Base-by-base conservation (phyloP, 2,888 invertebrate genomes). In the Lepidonotus clava region DNA sequence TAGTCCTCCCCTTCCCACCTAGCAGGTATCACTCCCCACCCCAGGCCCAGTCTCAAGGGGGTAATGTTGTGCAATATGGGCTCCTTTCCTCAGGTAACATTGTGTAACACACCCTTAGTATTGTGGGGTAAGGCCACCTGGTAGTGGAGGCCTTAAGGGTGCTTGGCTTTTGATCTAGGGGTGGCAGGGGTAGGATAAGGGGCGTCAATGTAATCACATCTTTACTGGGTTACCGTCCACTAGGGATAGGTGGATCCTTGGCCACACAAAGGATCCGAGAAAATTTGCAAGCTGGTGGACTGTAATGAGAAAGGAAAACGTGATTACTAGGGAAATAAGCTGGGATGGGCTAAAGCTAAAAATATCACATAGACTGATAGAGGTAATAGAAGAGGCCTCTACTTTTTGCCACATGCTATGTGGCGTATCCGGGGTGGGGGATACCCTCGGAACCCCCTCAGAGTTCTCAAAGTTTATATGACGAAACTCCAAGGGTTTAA, bases 61-160 rank as follows among this genome's bases (percentile, higher is more conserved):
- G 61, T 61, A 61, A 61, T 11, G 24, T 61, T 61, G 61, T 61
- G 61, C 61, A 61, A 61, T 61, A 61, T 61, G 61, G 61, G 14
- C 21, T 1, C 61, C 28, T 32, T 28, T 11, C 61, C 61, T 61
- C 28, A 24, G 11, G 1, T 4, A 61, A 24, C 5, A 24, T 61
- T n/a, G 28, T 28, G 14, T 61, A 61, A 61, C 18, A n/a, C n/a
- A 53, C 11, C n/a, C 2, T 1, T 5, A n/a, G 21, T 53, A 11
- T 61, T 28, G 28, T 2, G 2, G n/a, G 61, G 24, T 61, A 11
- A 5, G 11, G 61, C 21, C 61, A 61, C 61, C 61, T 61, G 61
- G 61, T 61, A 32, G 28, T 2, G 28, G 28, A 28, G 24, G 28
- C 28, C 1, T 61, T n/a, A 32, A 61, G 61, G 24, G 61, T n/a